Evolutionary conservation across 2,888 invertebrate species (phyloP), one percentile per base, ranked within the genome.

Genomic region (Yponomeuta plumbellus): DNA sequence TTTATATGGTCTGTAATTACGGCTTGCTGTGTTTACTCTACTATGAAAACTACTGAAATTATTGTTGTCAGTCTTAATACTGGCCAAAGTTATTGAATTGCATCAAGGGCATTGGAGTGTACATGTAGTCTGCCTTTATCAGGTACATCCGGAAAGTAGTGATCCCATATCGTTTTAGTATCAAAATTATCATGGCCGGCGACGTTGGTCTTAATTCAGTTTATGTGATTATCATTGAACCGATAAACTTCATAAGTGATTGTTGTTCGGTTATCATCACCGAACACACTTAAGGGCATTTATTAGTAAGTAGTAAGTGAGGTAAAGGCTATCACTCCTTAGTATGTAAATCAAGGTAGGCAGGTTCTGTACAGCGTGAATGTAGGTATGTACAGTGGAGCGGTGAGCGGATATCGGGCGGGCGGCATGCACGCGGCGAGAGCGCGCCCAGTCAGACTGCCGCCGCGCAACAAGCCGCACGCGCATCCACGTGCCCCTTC

Each of bases 361-460:
- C 81, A 83, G 80, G 80, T 63, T 61, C 10, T 13, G 8, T 70
- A 66, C 44, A 61, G 59, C 17, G 44, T 61, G 10, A 11, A 44
- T 64, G 69, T 69, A 40, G 66, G 66, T 65, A 58, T 59, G 76
- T 81, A 75, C 81, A 72, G 73, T 68, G 44, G 17, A 74, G 75
- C 78, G 80, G 85, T 81, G 85, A 86, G 84, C 81, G 88, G 85
- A 83, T 83, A 85, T 81, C 85, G 86, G 83, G 82, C 86, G 83
- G 83, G 83, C 85, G 82, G 82, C 78, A 81, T 82, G 84, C 79
- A 76, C 85, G 86, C 86, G 83, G 86, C 83, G 81, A 84, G 83
- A 84, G 88, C 89, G 87, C 90, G 88, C 78, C 91, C 91, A 89
- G 91, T 91, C 91, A 86, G 86, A 89, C 88, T 90, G 91, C 89